Evolutionary conservation across 1,140 invertebrate species (phyloP), one percentile per base, ranked within the genome.

Genomic region (Sogatella furcifera): DNA sequence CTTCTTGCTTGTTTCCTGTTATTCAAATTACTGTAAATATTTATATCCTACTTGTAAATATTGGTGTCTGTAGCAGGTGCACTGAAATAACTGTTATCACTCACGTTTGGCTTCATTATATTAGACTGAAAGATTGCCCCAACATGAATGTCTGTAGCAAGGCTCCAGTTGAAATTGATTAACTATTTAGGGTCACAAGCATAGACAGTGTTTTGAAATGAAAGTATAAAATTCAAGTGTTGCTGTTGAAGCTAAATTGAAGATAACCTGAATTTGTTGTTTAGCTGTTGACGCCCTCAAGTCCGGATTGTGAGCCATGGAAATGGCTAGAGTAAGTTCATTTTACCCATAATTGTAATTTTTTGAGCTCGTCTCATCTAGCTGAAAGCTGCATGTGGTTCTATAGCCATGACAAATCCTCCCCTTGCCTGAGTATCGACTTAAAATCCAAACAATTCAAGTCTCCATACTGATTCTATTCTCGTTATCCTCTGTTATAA

Each of bases 281-380:
- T 44, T 44, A 68, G 66, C 57, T 63, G 55, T 60, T 66, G 60
- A 67, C 67, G 61, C 67, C 65, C 17, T 66, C 67, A 17, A 67
- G 66, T 19, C 67, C 68, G 62, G 65, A 69, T 31, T 62, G 68
- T 76, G 86, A 90, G 79, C 84, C 87, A 74, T 89, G 86, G 86
- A 88, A 86, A 77, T 90, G 87, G 88, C 80, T 86, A 80, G 83
- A 84, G 83, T 86, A 87, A 86, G 84, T 87, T 42, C 14, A 55
- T 52, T 38, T 38, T 38, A 11, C 11, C 34, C 5, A 38, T 38
- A 38, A 38, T 2, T 10, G 34, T 43, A 19, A 5, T 60, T 57
- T 43, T 58, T 57, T 11, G 10, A 58, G 4, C 60, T 60, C 53
- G 42, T 57, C 57, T 55, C 43, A 19, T 55, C 55, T 64, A 38